A percentile compares a stretch with the other conserved stretches of the same genome.
Conservation (phyloP, 2,888 invertebrate genomes). For the Cryptocheilus praepositus region DNA sequence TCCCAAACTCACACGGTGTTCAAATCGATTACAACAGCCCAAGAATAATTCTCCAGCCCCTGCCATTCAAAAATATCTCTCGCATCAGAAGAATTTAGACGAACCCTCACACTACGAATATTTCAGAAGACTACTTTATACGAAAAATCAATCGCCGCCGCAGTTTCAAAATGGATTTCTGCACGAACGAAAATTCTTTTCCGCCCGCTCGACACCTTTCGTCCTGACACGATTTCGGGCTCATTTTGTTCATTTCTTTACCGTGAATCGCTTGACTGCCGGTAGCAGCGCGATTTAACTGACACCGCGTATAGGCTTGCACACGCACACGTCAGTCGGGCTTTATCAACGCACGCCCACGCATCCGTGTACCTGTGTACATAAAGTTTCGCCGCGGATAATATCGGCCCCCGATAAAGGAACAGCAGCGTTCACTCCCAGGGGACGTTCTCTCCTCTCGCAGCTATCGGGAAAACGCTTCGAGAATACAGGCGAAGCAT, state of each 20-base stretch:
- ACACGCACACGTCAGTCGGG: conserved; percentile 3
- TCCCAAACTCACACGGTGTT: not conserved
- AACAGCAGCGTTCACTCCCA: conserved; percentile 39
- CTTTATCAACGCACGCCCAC: conserved; percentile 19
- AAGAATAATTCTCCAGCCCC: too few relatives aligned
- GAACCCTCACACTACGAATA: too few relatives aligned
- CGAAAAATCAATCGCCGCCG: too few relatives aligned
- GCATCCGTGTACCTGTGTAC: not conserved
- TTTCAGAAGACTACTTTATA: too few relatives aligned
- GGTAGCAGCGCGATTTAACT: too few relatives aligned
- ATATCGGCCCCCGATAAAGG: conserved; percentile 53
- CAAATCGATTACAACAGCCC: too few relatives aligned
- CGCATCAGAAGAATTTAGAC: too few relatives aligned
- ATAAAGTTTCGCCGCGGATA: conserved; percentile 48
- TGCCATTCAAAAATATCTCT: too few relatives aligned
- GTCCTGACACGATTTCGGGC: too few relatives aligned
- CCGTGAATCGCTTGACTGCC: conserved; percentile 16
- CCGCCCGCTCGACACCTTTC: too few relatives aligned
- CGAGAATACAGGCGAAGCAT: conserved; percentile 41
- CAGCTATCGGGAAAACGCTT: conserved; percentile 30
- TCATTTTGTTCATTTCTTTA: not conserved
- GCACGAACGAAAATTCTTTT: too few relatives aligned
- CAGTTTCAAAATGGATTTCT: too few relatives aligned
- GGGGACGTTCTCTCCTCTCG: conserved; percentile 22
- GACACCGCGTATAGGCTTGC: not conserved